Percentiles rank a stretch among this genome's conserved stretches.
phyloP scores from a whole-genome alignment of 2,888 invertebrate genomes.

The Acleris emargana region DNA sequence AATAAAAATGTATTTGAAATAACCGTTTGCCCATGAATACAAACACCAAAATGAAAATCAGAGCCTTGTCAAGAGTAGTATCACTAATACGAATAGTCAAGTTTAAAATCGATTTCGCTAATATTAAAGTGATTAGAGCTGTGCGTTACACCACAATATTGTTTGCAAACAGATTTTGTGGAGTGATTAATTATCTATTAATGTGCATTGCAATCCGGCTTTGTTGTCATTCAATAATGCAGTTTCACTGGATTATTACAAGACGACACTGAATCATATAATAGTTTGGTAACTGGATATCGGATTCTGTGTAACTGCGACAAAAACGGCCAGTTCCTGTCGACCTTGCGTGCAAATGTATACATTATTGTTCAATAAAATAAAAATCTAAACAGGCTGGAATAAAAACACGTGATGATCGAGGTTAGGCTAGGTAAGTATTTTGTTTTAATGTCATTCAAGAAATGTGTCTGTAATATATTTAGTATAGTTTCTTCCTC shows the following conservation, averaged over 20 bases:
- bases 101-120: background rate
- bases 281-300: conserved; percentile 30
- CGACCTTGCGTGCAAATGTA: conserved; percentile 30
- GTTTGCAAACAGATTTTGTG: conserved; percentile 17
- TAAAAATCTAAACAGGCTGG: conserved; percentile 24
- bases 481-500: background rate
- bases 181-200: conserved; percentile 11
- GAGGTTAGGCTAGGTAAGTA: conserved; percentile 5
- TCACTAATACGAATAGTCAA: background rate
- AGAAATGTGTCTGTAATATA: background rate
- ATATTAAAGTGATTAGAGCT: conserved; percentile 7
- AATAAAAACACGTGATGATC: conserved; percentile 12
- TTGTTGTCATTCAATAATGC: conserved; percentile 6
- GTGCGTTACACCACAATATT: conserved; percentile 2
- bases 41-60: no score
- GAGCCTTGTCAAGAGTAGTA: no score
- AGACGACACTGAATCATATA: background rate
- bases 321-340: conserved; percentile 34
- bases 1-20: no score
- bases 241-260: background rate
- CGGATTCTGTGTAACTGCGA: conserved; percentile 28
- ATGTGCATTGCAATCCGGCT: conserved; percentile 9
- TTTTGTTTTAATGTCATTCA: background rate
- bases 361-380: conserved; percentile 22
- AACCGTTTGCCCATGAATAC: no score